These are phyloP conservation scores for Acipenser ruthenus DNA, from an alignment of 2,797 vertebrate genomes.

Conservation along the genomic window DNA sequence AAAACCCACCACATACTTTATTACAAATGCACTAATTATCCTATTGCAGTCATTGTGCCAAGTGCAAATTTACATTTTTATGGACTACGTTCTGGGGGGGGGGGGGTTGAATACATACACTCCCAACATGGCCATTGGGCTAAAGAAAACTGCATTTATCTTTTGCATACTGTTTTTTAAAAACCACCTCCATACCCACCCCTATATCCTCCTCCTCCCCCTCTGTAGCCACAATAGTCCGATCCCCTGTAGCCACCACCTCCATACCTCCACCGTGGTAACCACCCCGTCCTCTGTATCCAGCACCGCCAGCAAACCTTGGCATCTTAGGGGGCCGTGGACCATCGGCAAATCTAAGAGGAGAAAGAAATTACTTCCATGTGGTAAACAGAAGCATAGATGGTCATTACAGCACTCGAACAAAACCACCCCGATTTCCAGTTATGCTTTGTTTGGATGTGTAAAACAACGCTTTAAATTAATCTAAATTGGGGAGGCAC, in stretches of 20 bases:
- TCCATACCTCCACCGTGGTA: slow-evolving; percentile 28
- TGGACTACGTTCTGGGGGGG: not conserved
- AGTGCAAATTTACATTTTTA: not conserved
- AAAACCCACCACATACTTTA: too few species aligned
- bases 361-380: too few species aligned
- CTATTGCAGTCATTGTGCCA: too few species aligned
- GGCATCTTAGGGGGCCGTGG: slow-evolving; percentile 91
- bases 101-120: slow-evolving; percentile 6
- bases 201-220: slow-evolving; percentile 21
- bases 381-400: too few species aligned
- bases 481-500: not conserved
- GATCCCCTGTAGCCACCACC: slow-evolving; percentile 28
- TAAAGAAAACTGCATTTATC: slow-evolving; percentile 4
- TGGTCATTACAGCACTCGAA: too few species aligned
- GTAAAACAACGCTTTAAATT: too few species aligned
- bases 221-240: slow-evolving; percentile 12
- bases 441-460: too few species aligned
- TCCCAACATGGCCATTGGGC: slow-evolving; percentile 1
- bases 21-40: too few species aligned
- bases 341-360: slow-evolving; percentile 75
- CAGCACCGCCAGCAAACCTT: slow-evolving; percentile 62
- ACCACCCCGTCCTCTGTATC: slow-evolving; percentile 30
- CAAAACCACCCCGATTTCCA: too few species aligned
- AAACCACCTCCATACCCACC: slow-evolving; percentile 25
- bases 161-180: not conserved